These are phyloP conservation scores for Blomia tropicalis DNA, from an alignment of 2,888 invertebrate genomes.

Conservation along the genomic window DNA sequence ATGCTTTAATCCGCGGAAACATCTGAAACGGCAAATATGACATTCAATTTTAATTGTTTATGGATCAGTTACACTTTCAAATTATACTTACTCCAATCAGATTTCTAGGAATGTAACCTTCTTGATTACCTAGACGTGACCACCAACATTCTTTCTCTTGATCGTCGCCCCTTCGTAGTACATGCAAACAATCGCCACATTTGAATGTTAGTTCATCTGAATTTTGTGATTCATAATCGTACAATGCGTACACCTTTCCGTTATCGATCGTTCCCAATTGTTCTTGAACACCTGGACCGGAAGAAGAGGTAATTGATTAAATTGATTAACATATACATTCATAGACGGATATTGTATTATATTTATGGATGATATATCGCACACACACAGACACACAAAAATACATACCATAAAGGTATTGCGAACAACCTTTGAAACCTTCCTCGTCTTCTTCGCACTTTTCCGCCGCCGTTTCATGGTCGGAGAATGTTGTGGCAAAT, in stretches of 20 bases:
- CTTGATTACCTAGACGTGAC: constrained; percentile 44
- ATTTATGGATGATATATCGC: neutral
- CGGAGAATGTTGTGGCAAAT: constrained; percentile 90
- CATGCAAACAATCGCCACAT: constrained; percentile 66
- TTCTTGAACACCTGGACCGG: constrained; percentile 81
- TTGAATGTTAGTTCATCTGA: constrained; percentile 77
- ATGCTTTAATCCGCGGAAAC: neutral
- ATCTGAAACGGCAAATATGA: neutral
- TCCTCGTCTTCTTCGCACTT: constrained; percentile 99
- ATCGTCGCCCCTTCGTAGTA: constrained; percentile 84
- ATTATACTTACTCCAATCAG: constrained; percentile 54
- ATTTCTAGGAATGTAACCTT: constrained; percentile 89
- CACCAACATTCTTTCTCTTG: constrained; percentile 93
- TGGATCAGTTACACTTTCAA: too few relatives aligned
- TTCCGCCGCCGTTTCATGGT: constrained; percentile 95
- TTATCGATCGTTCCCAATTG: constrained; percentile 86
- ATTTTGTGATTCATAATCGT: constrained; percentile 77
- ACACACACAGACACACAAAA: too few relatives aligned
- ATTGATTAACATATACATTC: too few relatives aligned
- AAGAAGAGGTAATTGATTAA: too few relatives aligned
- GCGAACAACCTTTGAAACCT: constrained; percentile 93
- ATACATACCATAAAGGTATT: constrained; percentile 93
- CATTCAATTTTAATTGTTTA: neutral
- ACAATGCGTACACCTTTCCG: constrained; percentile 82
- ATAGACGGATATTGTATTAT: too few relatives aligned